Conservation (phyloP, 2,797 vertebrate species). For the Forpus xanthops region DNA sequence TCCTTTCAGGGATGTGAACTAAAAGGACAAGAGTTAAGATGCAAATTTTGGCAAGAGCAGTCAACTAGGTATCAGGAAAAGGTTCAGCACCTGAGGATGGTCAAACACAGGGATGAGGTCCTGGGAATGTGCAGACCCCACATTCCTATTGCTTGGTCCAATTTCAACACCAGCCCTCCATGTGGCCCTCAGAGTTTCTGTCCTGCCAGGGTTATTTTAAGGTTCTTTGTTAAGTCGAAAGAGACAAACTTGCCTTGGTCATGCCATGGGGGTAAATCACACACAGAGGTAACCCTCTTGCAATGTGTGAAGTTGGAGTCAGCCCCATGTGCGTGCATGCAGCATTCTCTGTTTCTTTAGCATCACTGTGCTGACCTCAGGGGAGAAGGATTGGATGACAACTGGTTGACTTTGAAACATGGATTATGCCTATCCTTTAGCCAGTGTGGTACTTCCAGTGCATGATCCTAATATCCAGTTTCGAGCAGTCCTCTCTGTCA, state of each 20-base stretch:
- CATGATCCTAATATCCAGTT: rapidly evolving
- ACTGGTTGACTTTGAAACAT: neutral
- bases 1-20: neutral
- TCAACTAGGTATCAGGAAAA: neutral
- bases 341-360: rapidly evolving
- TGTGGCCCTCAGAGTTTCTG: neutral
- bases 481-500: neutral
- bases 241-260: neutral
- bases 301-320: neutral
- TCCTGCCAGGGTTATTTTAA: neutral
- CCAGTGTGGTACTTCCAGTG: neutral
- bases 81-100: neutral
- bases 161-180: neutral
- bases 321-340: rapidly evolving
- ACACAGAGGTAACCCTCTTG: no score
- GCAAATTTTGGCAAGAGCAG: neutral
- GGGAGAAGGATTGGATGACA: neutral
- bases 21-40: neutral
- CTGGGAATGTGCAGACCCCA: neutral
- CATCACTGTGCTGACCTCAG: neutral
- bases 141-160: neutral
- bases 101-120: neutral
- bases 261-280: rapidly evolving
- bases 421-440: neutral
- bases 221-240: neutral